phyloP scores from a whole-genome alignment of 1,140 invertebrate species.

The Leptinotarsa undecemlineata region DNA sequence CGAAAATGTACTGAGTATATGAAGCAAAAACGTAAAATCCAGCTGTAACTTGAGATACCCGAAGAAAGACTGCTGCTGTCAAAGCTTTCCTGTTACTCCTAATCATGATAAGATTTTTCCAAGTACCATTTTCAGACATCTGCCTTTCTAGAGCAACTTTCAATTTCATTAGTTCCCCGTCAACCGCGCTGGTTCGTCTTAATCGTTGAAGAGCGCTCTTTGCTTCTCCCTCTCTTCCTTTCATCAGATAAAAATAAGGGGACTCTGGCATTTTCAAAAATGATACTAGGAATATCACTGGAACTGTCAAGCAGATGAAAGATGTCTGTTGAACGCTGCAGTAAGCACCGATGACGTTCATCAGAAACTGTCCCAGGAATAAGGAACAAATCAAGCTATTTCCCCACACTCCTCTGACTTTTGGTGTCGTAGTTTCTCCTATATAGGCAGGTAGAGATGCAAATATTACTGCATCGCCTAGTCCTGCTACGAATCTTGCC shows the following conservation, averaged over 20 bases:
- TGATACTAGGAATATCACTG: conserved; percentile 15
- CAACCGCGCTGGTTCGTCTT: not conserved
- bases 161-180: conserved; percentile 33
- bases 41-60: conserved; percentile 64
- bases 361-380: conserved; percentile 57
- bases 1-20: conserved; percentile 64
- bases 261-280: conserved; percentile 46
- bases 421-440: conserved; percentile 37
- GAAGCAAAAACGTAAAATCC: conserved; percentile 67
- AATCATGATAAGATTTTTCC: conserved; percentile 49
- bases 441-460: conserved; percentile 37
- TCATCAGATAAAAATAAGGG: conserved; percentile 47
- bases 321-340: conserved; percentile 26
- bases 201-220: conserved; percentile 18
- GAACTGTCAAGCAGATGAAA: conserved; percentile 26
- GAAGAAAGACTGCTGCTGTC: conserved; percentile 54
- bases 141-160: conserved; percentile 37
- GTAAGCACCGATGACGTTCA: conserved; percentile 54
- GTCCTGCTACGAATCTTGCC: conserved; percentile 25
- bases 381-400: conserved; percentile 56
- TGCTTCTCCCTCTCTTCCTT: conserved; percentile 36
- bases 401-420: conserved; percentile 41
- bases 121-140: conserved; percentile 40
- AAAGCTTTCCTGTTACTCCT: conserved; percentile 57
- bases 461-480: conserved; percentile 37